phyloP scores from a whole-genome alignment of 2,888 invertebrate species.

The Drosophila ezoana region DNA sequence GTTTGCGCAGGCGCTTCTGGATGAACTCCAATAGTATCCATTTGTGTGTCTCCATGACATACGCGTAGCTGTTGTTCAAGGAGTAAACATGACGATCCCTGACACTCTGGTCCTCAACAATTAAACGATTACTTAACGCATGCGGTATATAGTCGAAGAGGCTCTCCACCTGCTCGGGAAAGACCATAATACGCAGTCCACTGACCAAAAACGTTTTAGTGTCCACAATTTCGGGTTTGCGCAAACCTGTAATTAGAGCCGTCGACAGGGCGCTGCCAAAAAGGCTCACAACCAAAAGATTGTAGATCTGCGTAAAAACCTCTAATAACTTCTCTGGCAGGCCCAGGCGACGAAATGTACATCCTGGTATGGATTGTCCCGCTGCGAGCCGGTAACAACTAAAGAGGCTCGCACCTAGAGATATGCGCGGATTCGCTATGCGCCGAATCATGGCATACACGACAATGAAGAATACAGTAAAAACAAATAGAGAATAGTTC shows the following conservation, averaged over 20 bases:
- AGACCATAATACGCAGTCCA: conserved; percentile 29
- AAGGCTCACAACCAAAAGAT: neutral
- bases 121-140: conserved; percentile 11
- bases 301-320: neutral
- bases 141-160: conserved; percentile 21
- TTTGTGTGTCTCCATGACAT: conserved; percentile 1
- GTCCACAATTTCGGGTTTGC: conserved; percentile 19
- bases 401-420: neutral
- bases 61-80: conserved; percentile 35
- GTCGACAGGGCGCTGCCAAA: neutral
- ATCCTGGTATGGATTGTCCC: neutral
- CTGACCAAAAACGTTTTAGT: conserved; percentile 12
- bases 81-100: conserved; percentile 5
- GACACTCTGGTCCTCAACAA: conserved; percentile 6
- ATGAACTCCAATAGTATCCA: conserved; percentile 14
- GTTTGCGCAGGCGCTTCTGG: conserved; percentile 24
- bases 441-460: conserved; percentile 1
- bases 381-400: neutral
- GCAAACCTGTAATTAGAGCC: neutral
- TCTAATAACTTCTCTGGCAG: conserved; percentile 5
- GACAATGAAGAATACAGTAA: neutral
- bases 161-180: neutral
- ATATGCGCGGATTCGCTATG: neutral
- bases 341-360: neutral
- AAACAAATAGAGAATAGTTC: neutral